These are phyloP conservation scores for Drosophila willistoni DNA, from an alignment of 1,140 invertebrate species.

Conservation along the genomic window DNA sequence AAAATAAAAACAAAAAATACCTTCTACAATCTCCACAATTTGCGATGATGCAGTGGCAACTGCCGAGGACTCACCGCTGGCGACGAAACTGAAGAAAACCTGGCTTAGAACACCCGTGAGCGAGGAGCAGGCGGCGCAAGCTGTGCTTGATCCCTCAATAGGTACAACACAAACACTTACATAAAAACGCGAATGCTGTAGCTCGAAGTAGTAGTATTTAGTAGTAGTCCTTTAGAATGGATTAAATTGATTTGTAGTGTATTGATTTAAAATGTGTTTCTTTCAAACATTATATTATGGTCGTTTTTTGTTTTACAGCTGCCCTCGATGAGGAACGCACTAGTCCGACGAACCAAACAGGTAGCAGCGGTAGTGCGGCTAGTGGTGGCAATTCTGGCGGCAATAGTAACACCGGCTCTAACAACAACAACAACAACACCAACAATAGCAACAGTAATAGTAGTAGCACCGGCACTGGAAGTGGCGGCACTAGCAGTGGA, in stretches of 20 bases:
- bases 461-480: slow-evolving; percentile 41
- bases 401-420: slow-evolving; percentile 48
- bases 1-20: slow-evolving; percentile 12
- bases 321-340: slow-evolving; percentile 84
- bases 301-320: slow-evolving; percentile 55
- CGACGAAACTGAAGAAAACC: slow-evolving; percentile 88
- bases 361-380: slow-evolving; percentile 21
- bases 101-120: slow-evolving; percentile 87
- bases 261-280: not conserved
- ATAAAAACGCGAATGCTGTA: slow-evolving; percentile 14
- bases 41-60: slow-evolving; percentile 85
- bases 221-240: slow-evolving; percentile 27
- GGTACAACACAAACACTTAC: slow-evolving; percentile 79
- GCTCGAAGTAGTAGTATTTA: slow-evolving; percentile 1
- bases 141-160: slow-evolving; percentile 86
- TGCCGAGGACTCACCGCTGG: slow-evolving; percentile 86
- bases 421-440: slow-evolving; percentile 30
- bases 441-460: slow-evolving; percentile 65
- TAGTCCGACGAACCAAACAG: slow-evolving; percentile 67
- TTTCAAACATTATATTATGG: not conserved
- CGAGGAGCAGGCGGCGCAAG: slow-evolving; percentile 87
- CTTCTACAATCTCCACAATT: not conserved
- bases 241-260: slow-evolving; percentile 21
- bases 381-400: slow-evolving; percentile 44
- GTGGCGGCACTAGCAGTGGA: not conserved